Evolutionary conservation across 2,113 vertebrate genomes (phyloP).

Genomic region (Callorhinus ursinus): DNA sequence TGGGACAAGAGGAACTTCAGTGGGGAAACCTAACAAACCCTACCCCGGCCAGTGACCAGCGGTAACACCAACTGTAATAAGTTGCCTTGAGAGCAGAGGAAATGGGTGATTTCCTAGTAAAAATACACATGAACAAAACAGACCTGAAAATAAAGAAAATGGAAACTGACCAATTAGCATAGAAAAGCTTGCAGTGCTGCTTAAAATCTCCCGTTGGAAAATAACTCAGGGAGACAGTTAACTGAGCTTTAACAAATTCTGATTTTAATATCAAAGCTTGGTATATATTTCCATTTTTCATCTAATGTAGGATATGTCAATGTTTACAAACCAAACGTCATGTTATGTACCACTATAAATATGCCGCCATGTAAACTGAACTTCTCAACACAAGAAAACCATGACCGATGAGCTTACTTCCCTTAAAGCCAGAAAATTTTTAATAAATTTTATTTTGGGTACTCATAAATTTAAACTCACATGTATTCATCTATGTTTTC

Average conservation of each 20-base stretch:
- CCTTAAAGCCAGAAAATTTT: background rate
- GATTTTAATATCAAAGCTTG: background rate
- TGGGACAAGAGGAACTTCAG: background rate
- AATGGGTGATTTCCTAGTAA: background rate
- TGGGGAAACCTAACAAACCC: background rate
- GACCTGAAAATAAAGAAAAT: background rate
- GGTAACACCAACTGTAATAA: no score
- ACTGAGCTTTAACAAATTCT: background rate
- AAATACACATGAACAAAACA: background rate
- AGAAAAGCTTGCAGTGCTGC: background rate
- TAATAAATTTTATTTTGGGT: background rate
- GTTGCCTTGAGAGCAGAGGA: background rate
- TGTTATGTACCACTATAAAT: background rate
- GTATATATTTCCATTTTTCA: background rate
- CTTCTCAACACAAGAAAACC: background rate
- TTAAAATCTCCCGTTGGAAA: background rate
- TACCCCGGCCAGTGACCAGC: background rate
- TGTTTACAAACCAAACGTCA: background rate
- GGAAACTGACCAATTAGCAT: background rate
- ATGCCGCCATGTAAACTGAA: background rate
- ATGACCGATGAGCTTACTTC: background rate
- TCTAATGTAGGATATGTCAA: background rate
- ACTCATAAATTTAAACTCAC: background rate
- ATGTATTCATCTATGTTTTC: background rate
- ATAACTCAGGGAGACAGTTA: background rate